Evolutionary conservation across 2,888 invertebrate species (phyloP), one percentile per base, ranked within the genome.

Genomic region (Cistogaster globosa): DNA sequence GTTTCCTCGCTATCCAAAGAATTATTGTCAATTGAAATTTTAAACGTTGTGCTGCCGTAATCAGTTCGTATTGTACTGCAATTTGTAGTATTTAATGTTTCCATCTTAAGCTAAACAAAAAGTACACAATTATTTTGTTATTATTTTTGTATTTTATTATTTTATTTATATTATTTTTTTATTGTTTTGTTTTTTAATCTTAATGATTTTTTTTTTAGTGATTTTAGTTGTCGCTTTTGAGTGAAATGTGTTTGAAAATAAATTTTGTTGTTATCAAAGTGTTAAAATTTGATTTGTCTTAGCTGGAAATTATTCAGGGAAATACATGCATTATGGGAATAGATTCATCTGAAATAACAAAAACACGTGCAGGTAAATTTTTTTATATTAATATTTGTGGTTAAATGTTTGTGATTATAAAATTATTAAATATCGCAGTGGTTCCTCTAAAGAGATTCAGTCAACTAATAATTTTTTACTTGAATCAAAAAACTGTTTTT

Each of bases 1-100:
- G 72, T 74, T 48, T 83, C 36, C n/a, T 7, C 48, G 11, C 16
- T 81, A 45, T 81, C 69, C 72, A 45, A 7, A 7, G 76, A 68
- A 38, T 72, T 65, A 62, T 67, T 81, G 55, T 51, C 79, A 63
- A 82, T 69, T 14, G 81, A 77, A 71, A 81, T 60, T 83, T 86
- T 83, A 11, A 87, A 88, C 88, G 88, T 85, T 87, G 88, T 88
- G 83, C 90, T 90, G 79, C 91, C 91, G 90, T 91, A 91, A 87
- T 91, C 91, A 68, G 75, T 87, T 79, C 80, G 86, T 60, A 84
- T 86, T 11, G 84, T 78, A 87, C 87, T 87, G 79, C 71, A 58
- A 38, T 74, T 78, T 67, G 84, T 84, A 45, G 84, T 78, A 65
- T 82, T 85, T n/a, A 60, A 53, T 71, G 69, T 75, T 42, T 63